These are phyloP conservation scores for Tadarida brasiliensis DNA, from an alignment of 2,797 vertebrate species.

Conservation along the genomic window DNA sequence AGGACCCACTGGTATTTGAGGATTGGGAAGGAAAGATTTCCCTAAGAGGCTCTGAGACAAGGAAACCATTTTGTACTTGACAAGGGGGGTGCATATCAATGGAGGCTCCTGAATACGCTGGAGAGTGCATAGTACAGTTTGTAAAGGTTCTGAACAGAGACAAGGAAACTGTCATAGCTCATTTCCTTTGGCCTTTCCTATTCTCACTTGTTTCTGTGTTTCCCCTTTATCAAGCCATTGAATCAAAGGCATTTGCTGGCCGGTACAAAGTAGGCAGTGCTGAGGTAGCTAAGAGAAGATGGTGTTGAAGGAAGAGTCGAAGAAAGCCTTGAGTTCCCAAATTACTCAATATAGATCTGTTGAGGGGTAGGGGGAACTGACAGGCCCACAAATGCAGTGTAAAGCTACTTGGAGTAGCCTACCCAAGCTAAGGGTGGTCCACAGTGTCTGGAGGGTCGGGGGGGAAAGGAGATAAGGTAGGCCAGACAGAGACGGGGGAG, in stretches of 20 bases:
- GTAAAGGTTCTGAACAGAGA: not conserved
- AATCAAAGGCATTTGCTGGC: not conserved
- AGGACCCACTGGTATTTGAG: not conserved
- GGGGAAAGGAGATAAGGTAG: not conserved
- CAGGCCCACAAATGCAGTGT: not conserved
- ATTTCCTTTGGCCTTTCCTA: conserved; percentile 20
- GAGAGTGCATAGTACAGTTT: not conserved
- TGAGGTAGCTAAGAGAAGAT: conserved; percentile 28
- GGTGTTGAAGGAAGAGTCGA: conserved; percentile 30
- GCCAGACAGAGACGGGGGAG: not conserved
- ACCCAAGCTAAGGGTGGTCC: not conserved
- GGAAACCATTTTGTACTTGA: conserved; percentile 30
- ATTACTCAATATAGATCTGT: not conserved
- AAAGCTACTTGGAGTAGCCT: not conserved
- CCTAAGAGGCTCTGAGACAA: not conserved
- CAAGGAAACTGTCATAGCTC: not conserved
- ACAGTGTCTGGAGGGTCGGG: not conserved
- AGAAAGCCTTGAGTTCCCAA: not conserved
- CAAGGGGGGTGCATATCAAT: not conserved
- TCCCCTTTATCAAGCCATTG: not conserved
- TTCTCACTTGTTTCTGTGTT: not conserved
- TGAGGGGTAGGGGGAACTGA: not conserved
- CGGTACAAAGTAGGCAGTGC: not conserved
- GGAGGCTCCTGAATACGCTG: not conserved
- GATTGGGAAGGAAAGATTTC: not conserved